Evolutionary conservation across 2,113 vertebrate genomes (phyloP).

Genomic region (Hemiprocne comata): DNA sequence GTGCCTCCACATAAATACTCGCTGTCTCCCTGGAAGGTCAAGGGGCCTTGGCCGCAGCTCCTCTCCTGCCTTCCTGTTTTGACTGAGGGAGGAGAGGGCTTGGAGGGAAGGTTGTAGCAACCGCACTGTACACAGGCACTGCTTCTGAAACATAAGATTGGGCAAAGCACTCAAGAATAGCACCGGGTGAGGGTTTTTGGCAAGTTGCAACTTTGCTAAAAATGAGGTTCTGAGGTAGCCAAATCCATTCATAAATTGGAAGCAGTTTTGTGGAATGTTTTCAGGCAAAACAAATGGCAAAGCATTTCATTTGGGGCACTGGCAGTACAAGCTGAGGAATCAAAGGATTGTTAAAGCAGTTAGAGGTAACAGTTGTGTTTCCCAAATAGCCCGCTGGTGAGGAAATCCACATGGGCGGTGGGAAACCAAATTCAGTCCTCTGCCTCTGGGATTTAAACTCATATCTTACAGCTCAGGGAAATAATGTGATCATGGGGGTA

Average conservation of each 20-base stretch:
- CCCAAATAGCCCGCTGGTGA: background rate
- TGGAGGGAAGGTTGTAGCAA: slow-evolving; percentile 46
- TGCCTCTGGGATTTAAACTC: background rate
- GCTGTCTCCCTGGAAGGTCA: slow-evolving; percentile 59
- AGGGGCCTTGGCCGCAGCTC: slow-evolving; percentile 23
- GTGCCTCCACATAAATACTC: slow-evolving; percentile 12
- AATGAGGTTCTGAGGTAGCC: slow-evolving; percentile 59
- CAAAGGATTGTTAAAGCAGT: slow-evolving; percentile 62
- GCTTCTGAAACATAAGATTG: slow-evolving; percentile 48
- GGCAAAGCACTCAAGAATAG: slow-evolving; percentile 38
- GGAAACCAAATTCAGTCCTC: slow-evolving; percentile 37
- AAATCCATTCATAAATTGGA: slow-evolving; percentile 70
- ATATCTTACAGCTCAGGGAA: background rate
- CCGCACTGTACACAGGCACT: background rate
- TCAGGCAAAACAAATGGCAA: slow-evolving; percentile 70
- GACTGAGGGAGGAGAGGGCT: slow-evolving; percentile 39
- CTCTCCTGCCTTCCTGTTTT: slow-evolving; percentile 63
- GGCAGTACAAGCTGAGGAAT: slow-evolving; percentile 67
- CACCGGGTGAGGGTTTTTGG: slow-evolving; percentile 52
- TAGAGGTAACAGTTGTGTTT: slow-evolving; percentile 47
- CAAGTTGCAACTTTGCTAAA: slow-evolving; percentile 34
- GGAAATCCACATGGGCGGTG: background rate
- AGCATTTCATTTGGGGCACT: slow-evolving; percentile 63
- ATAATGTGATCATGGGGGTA: background rate
- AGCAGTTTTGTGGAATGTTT: slow-evolving; percentile 68